phyloP scores from a whole-genome alignment of 2,888 invertebrate species.

The Conomelus anceps region DNA sequence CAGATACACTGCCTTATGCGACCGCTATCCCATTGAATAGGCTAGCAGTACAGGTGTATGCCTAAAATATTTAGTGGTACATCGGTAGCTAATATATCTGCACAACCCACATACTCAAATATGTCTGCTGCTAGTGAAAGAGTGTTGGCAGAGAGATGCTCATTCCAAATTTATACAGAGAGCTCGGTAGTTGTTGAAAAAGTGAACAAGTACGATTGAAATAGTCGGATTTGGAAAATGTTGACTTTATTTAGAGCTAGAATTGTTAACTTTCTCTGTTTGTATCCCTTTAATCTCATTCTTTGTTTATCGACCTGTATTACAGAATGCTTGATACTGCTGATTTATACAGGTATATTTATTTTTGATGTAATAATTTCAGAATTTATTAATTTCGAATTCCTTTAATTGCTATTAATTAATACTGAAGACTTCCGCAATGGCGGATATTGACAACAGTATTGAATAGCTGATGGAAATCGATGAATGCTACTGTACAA shows the following conservation, averaged over 20 bases:
- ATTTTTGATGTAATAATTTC: too few species aligned
- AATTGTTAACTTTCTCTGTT: not conserved
- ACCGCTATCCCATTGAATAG: not conserved
- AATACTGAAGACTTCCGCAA: too few species aligned
- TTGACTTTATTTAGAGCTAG: not conserved
- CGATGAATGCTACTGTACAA: too few species aligned
- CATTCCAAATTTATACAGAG: not conserved
- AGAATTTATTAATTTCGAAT: too few species aligned
- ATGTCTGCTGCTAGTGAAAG: not conserved
- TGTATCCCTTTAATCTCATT: too few species aligned
- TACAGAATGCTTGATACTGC: too few species aligned
- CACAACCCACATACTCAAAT: not conserved
- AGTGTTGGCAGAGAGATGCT: not conserved
- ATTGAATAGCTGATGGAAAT: too few species aligned
- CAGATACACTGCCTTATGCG: not conserved
- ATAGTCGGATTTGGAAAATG: not conserved
- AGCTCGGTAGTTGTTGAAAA: not conserved
- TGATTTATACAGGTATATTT: too few species aligned
- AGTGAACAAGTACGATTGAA: not conserved
- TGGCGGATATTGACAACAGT: too few species aligned
- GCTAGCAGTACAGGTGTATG: not conserved
- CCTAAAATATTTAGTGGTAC: not conserved
- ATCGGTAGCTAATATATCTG: not conserved
- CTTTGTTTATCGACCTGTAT: too few species aligned
- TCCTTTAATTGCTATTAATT: too few species aligned